Evolutionary conservation across 2,888 invertebrate species (phyloP), one percentile per base, ranked within the genome.

Genomic region (Rhogogaster chlorosoma): DNA sequence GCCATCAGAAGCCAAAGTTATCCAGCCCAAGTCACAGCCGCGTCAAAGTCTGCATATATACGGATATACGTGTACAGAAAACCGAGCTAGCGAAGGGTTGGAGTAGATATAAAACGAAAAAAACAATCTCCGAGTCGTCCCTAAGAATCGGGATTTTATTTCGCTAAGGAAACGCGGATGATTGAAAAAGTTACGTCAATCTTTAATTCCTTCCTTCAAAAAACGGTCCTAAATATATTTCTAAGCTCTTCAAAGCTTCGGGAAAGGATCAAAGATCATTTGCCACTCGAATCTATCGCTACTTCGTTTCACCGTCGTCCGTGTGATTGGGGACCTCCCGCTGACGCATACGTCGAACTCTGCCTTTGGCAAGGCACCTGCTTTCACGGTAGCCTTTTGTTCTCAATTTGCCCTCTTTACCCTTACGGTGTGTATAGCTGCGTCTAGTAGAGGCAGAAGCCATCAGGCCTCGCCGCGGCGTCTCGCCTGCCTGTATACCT

Each of bases 301-400:
- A 70, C 45, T n/a, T 3, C 22, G 67, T 45, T 83, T 49, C 45
- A 67, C 18, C 18, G 42, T 83, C 38, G 67, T 83, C 64, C 67
- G 67, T 85, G 87, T 86, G 89, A 90, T 90, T 89, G 89, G 87
- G 85, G 89, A 88, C 88, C 89, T 88, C 90, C 89, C 87, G 89
- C 80, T 87, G 89, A 87, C 87, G 87, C 64, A 85, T 86, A 88
- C 88, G 88, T 89, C 88, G 87, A 89, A 88, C 87, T 87, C 89
- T 87, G 84, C 77, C 82, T 86, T 88, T 87, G 84, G 87, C 86
- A 86, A 88, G 90, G 89, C 90, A 90, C 90, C 89, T 90, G 90
- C 89, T 90, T 87, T 80, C 64, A 84, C 32, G 86, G 80, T 78
- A 82, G 70, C 57, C 86, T 86, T 86, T 88, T 86, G 86, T 88